A percentile compares a stretch with the other conserved stretches of the same genome.
phyloP scores from a whole-genome alignment of 2,113 vertebrate genomes.

The Arizona elegans region DNA sequence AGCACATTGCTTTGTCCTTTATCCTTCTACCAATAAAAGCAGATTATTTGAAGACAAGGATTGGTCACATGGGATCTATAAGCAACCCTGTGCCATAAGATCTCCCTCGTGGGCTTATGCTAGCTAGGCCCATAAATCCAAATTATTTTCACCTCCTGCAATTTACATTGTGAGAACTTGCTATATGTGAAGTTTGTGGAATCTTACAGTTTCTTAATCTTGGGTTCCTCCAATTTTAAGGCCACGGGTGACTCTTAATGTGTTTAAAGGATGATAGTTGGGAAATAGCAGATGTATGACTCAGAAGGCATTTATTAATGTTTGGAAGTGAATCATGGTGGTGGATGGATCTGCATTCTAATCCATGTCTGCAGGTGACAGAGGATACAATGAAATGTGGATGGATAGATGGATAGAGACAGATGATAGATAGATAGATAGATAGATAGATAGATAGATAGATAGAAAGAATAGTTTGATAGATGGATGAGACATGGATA shows the following conservation, averaged over 20 bases:
- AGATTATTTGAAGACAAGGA: neutral
- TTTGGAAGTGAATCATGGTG: neutral
- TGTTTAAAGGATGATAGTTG: neutral
- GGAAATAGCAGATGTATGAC: neutral
- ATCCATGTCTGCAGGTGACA: neutral
- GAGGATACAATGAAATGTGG: neutral
- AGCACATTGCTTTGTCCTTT: neutral
- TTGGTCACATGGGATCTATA: neutral
- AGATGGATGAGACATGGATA: neutral
- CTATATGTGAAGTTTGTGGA: neutral
- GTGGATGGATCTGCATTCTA: neutral
- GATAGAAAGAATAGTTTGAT: neutral
- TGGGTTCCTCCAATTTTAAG: neutral
- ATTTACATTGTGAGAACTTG: neutral
- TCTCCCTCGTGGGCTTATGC: neutral
- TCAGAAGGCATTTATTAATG: neutral
- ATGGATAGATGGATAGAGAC: neutral
- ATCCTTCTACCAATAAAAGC: neutral
- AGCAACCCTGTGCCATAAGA: neutral
- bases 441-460: neutral
- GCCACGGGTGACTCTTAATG: neutral
- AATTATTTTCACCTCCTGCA: neutral
- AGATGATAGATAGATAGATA: neutral
- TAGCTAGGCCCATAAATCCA: neutral
- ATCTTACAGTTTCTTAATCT: neutral